phyloP scores from a whole-genome alignment of 1,140 invertebrate genomes.

The Yoshiicerus persimilis region DNA sequence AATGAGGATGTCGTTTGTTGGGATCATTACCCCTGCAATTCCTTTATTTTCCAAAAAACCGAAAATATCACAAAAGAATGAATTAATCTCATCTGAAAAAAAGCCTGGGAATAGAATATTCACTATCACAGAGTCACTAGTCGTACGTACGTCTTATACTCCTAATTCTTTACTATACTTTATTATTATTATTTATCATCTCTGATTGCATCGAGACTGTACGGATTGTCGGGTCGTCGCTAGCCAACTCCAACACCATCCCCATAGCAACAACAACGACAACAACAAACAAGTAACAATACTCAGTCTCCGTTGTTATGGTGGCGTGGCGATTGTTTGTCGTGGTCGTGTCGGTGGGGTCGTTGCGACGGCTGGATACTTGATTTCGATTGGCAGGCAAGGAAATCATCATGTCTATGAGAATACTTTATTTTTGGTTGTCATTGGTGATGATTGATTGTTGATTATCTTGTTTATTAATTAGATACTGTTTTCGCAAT shows the following conservation, averaged over 20 bases:
- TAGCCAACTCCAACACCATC: no score
- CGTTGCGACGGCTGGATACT: no score
- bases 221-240: background rate
- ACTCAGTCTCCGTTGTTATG: background rate
- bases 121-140: slow-evolving; percentile 18
- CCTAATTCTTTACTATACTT: background rate
- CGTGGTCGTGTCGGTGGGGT: no score
- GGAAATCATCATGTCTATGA: no score
- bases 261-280: no score
- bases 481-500: background rate
- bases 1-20: no score
- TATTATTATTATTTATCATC: background rate
- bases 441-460: background rate
- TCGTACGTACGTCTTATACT: background rate
- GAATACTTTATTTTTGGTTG: background rate
- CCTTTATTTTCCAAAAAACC: slow-evolving; percentile 4
- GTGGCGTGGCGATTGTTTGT: no score
- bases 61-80: slow-evolving; percentile 20
- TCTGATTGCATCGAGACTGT: background rate
- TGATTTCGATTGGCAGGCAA: no score
- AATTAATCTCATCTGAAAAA: slow-evolving; percentile 23
- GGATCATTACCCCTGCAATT: background rate
- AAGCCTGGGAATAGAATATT: background rate
- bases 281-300: no score
- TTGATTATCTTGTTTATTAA: background rate